Evolutionary conservation across 2,797 vertebrate genomes (phyloP).

Genomic region (Champsocephalus esox): DNA sequence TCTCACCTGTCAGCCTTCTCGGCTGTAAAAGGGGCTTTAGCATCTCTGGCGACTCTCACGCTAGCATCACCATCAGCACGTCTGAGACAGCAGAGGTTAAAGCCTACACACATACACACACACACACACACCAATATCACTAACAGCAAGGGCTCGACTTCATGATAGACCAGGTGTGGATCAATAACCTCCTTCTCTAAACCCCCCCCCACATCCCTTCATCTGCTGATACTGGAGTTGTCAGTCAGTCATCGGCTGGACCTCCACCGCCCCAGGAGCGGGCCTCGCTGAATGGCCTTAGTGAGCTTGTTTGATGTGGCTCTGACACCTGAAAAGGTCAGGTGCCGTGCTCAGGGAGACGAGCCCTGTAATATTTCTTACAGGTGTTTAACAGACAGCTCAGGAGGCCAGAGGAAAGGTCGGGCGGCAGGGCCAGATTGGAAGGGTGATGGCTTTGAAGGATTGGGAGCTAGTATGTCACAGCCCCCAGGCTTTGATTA

Average conservation of each 20-base stretch:
- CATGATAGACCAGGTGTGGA: slow-evolving; percentile 76
- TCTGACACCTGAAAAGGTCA: slow-evolving; percentile 85
- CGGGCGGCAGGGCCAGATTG: slow-evolving; percentile 58
- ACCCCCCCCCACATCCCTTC: slow-evolving; percentile 67
- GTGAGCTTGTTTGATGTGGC: slow-evolving; percentile 83
- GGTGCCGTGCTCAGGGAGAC: slow-evolving; percentile 73
- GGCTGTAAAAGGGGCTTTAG: slow-evolving; percentile 65
- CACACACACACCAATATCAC: slow-evolving; percentile 49
- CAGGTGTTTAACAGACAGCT: slow-evolving; percentile 83
- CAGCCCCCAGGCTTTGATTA: slow-evolving; percentile 66
- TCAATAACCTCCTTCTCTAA: slow-evolving; percentile 79
- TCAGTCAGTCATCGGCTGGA: slow-evolving; percentile 76
- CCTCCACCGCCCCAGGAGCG: slow-evolving; percentile 57
- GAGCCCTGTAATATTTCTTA: slow-evolving; percentile 80
- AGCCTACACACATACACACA: slow-evolving; percentile 23
- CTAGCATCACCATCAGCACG: slow-evolving; percentile 65
- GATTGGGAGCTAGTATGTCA: slow-evolving; percentile 62
- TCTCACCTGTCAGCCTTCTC: slow-evolving; percentile 74
- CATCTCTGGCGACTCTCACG: slow-evolving; percentile 62
- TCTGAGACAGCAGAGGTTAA: slow-evolving; percentile 73
- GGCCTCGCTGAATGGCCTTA: slow-evolving; percentile 70
- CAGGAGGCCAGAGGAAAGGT: slow-evolving; percentile 77
- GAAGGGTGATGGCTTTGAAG: slow-evolving; percentile 74
- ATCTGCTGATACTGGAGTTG: slow-evolving; percentile 69
- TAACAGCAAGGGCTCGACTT: slow-evolving; percentile 63